phyloP scores from a whole-genome alignment of 2,888 invertebrate genomes.

The Diaphora mendica region DNA sequence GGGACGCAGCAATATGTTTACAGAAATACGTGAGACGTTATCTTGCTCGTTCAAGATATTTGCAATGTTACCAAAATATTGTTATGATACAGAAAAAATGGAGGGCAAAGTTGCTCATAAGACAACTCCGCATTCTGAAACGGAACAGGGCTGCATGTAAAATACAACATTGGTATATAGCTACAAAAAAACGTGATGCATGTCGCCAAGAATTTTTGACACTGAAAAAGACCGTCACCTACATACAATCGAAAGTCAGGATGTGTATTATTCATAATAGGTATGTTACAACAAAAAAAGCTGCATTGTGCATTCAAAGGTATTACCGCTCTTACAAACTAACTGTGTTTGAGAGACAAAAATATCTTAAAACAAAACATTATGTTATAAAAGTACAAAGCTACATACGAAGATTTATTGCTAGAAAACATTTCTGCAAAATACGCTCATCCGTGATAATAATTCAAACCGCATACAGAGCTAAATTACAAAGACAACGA shows the following conservation, averaged over 20 bases:
- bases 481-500: slow-evolving; percentile 56
- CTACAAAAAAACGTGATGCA: slow-evolving; percentile 57
- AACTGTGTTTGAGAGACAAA: slow-evolving; percentile 51
- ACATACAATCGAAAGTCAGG: slow-evolving; percentile 72
- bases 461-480: slow-evolving; percentile 76
- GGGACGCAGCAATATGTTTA: slow-evolving; percentile 58
- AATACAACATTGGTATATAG: slow-evolving; percentile 76
- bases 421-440: slow-evolving; percentile 64
- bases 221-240: slow-evolving; percentile 60
- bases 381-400: slow-evolving; percentile 62
- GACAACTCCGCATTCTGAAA: slow-evolving; percentile 68
- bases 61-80: neutral
- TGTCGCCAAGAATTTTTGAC: slow-evolving; percentile 61
- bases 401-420: slow-evolving; percentile 58
- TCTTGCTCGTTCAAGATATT: slow-evolving; percentile 54
- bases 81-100: slow-evolving; percentile 60
- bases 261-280: slow-evolving; percentile 63
- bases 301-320: slow-evolving; percentile 70
- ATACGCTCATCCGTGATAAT: slow-evolving; percentile 59
- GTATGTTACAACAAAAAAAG: slow-evolving; percentile 54
- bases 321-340: slow-evolving; percentile 69
- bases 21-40: slow-evolving; percentile 64
- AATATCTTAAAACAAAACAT: slow-evolving; percentile 54
- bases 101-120: slow-evolving; percentile 73
- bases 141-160: slow-evolving; percentile 60